Base-by-base conservation (phyloP, 1,140 invertebrate species). In the Ephestia elutella region DNA sequence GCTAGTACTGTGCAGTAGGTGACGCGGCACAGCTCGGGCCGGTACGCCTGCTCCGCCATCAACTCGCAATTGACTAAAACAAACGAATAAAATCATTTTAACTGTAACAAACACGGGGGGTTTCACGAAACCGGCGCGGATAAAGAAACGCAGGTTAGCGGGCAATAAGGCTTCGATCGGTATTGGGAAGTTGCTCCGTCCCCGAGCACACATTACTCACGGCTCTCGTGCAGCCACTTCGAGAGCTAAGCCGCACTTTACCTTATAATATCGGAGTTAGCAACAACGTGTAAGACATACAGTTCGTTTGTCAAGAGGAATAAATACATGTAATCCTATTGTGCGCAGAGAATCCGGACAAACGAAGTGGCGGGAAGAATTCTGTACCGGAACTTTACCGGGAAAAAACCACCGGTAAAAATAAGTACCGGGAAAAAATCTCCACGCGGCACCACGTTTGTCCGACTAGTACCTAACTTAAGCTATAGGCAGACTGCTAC, bases 1-100 rank as follows among this genome's bases (percentile, higher is more conserved):
- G n/a, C 87, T 97, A 51, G 95, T 96, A 25, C 90, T 97, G 60
- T n/a, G n/a, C 95, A 96, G 87, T 94, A 93, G 82, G 95, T 96
- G 56, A 94, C 94, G 7, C 90, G 94, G 68, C 90, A 93, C 69
- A 93, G 94, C 70, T 93, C 93, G 49, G 96, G 95, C 25, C 92
- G 92, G 61, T 97, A 97, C 84, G 92, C 93, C 48, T 96, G 95
- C 85, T 92, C 92, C 53, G 95, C 95, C 28, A 91, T 92, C 62
- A 96, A 35, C 13, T 13, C 13, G 13, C 38, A 44, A 44, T 15
- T 13, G 38, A 44, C 13, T 44, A 15, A n/a, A 2, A 9, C 38
- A 44, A 44, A 44, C 13, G n/a, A 44, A 32, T 32, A 1, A 32
- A 44, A 44, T 44, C 38, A 44, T 44, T 44, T 44, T 44, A 44